Evolutionary conservation across 2,888 invertebrate species (phyloP), one percentile per base, ranked within the genome.

Genomic region (Eustalomyia histrio): DNA sequence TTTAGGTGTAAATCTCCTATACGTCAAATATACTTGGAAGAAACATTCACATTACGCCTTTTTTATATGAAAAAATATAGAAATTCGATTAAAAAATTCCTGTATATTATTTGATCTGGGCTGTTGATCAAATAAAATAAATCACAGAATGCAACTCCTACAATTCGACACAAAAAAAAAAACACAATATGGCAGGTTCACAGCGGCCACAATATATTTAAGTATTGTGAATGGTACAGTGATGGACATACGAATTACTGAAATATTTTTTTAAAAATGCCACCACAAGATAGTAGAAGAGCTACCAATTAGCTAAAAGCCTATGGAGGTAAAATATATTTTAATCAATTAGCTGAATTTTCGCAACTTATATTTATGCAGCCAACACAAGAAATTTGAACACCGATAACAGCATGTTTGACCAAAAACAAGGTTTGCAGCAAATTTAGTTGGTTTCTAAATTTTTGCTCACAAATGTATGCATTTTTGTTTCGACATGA

Each of bases 51-150:
- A 6, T 29, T 29, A 29, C 29, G 7, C 7, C 29, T 7, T 1
- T 29, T 6, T 6, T 29, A 39, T 16, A 17, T 18, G 7, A 39
- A 80, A 71, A 76, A 39, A 24, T 50, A 52, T 29, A 71, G 52
- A 65, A 69, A 74, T 76, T 76, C 76, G 64, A 80, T 80, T 73
- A 73, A 69, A 74, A 80, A 80, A 80, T 76, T 80, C 80, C 76
- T 65, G 7, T 69, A 68, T 76, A 76, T 73, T 39, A 73, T 76
- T 68, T 69, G 76, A n/a, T n/a, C n/a, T n/a, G n/a, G n/a, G n/a
- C n/a, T n/a, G n/a, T n/a, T n/a, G n/a, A 80, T 67, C 80, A 69
- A 50, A 16, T 35, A 65, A 43, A 71, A 24, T 2, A 63, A 65
- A 76, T 74, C 63, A 65, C 60, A 55, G 76, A 53, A 33, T 73